Evolutionary conservation across 2,113 vertebrate species (phyloP).

Genomic region (Brachypodius melanocephalos): DNA sequence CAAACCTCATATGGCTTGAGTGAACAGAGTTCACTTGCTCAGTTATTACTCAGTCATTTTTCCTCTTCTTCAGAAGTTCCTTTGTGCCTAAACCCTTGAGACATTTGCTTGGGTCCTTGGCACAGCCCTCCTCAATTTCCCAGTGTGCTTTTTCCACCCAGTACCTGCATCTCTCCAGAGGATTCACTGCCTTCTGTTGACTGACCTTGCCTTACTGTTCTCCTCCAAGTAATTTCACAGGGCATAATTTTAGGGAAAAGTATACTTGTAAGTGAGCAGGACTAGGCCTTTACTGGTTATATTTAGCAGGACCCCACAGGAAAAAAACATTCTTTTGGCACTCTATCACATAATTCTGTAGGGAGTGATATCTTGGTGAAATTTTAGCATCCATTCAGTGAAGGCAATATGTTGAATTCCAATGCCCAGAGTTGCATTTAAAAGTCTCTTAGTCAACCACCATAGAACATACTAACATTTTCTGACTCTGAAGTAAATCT

Average conservation of each 20-base stretch:
- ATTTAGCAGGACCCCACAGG: not conserved
- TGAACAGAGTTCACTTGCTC: not conserved
- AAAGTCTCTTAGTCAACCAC: not conserved
- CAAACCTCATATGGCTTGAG: rapidly evolving
- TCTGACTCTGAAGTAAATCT: not conserved
- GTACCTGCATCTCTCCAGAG: not conserved
- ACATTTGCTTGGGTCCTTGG: not conserved
- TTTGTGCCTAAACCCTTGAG: not conserved
- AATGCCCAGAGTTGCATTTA: not conserved
- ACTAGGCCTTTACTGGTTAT: not conserved
- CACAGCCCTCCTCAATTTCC: not conserved
- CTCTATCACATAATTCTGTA: not conserved
- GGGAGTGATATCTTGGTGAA: not conserved
- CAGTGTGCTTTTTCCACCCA: not conserved
- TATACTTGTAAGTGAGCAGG: not conserved
- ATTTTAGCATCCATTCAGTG: not conserved
- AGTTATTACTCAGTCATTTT: not conserved
- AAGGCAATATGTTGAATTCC: not conserved
- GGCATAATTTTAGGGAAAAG: not conserved
- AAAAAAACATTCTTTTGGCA: not conserved
- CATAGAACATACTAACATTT: not conserved
- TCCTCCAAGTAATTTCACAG: not conserved
- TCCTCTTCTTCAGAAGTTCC: not conserved
- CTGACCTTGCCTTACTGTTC: not conserved
- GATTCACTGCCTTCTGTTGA: not conserved